Evolutionary conservation across 2,113 vertebrate species (phyloP).

Genomic region (Notiomystis cincta): DNA sequence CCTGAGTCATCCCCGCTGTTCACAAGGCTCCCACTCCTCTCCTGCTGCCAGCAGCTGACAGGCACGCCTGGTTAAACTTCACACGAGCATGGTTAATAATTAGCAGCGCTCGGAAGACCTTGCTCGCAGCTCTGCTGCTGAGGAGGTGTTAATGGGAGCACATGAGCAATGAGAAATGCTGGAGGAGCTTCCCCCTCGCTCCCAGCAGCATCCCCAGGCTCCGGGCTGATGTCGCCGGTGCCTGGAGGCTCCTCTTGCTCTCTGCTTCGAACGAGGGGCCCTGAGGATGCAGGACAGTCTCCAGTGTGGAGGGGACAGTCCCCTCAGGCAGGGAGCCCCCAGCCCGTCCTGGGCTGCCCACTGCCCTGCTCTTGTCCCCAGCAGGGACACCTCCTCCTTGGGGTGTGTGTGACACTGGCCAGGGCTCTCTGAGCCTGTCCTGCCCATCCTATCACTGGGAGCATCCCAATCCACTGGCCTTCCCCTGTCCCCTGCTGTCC

Average conservation of each 20-base stretch:
- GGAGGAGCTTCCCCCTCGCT: neutral
- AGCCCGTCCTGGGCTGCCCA: neutral
- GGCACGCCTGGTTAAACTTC: conserved; percentile 14
- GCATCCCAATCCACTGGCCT: neutral
- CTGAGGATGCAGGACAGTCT: neutral
- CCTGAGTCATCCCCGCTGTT: neutral
- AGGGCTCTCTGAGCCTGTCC: neutral
- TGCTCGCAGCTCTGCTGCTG: neutral
- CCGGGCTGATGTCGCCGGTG: neutral
- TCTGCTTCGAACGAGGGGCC: neutral
- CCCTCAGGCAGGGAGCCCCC: neutral
- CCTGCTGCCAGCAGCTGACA: conserved; percentile 37
- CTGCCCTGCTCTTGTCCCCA: neutral
- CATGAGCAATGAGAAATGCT: neutral
- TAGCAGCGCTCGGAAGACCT: conserved; percentile 30
- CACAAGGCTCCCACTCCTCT: neutral
- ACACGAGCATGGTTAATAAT: conserved; percentile 40
- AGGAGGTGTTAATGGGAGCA: conserved; percentile 40
- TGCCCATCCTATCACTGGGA: neutral
- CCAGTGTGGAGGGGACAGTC: neutral
- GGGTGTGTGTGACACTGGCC: fast-evolving
- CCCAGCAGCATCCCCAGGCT: neutral
- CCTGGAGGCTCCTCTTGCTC: neutral
- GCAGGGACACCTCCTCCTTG: neutral
- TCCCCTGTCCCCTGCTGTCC: neutral